Conservation (phyloP, 1,140 invertebrate species). For the Apis dorsata region DNA sequence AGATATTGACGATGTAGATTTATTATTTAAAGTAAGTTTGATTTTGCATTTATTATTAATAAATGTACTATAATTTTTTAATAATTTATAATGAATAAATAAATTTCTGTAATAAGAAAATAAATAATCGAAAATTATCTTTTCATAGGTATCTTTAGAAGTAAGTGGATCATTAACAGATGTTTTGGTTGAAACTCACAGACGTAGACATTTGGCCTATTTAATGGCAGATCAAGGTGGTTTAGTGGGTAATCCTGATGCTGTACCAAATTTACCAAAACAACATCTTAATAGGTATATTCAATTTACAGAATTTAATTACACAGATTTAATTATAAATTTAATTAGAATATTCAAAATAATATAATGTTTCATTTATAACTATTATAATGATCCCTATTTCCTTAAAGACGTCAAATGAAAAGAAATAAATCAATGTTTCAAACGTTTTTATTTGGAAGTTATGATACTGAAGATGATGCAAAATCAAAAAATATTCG, state of each 20-base stretch:
- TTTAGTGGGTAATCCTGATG: slow-evolving; percentile 93
- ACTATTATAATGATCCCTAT: background rate
- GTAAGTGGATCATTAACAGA: slow-evolving; percentile 88
- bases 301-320: background rate
- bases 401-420: slow-evolving; percentile 87
- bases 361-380: slow-evolving; percentile 28
- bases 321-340: background rate
- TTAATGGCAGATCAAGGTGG: slow-evolving; percentile 98
- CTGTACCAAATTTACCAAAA: slow-evolving; percentile 93
- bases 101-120: background rate
- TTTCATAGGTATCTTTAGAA: slow-evolving; percentile 80
- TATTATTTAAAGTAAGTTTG: slow-evolving; percentile 83
- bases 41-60: slow-evolving; percentile 73
- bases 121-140: background rate
- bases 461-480: slow-evolving; percentile 88
- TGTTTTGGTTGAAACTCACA: slow-evolving; percentile 93
- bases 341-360: slow-evolving; percentile 1
- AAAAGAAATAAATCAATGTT: slow-evolving; percentile 95
- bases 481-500: slow-evolving; percentile 98
- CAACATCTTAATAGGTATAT: slow-evolving; percentile 87
- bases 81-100: background rate
- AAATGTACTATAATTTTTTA: background rate
- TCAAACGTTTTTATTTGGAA: slow-evolving; percentile 93
- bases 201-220: slow-evolving; percentile 95
- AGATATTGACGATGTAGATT: slow-evolving; percentile 94